Evolutionary conservation across 2,113 vertebrate genomes (phyloP).

Genomic region (Aleadryas rufinucha): DNA sequence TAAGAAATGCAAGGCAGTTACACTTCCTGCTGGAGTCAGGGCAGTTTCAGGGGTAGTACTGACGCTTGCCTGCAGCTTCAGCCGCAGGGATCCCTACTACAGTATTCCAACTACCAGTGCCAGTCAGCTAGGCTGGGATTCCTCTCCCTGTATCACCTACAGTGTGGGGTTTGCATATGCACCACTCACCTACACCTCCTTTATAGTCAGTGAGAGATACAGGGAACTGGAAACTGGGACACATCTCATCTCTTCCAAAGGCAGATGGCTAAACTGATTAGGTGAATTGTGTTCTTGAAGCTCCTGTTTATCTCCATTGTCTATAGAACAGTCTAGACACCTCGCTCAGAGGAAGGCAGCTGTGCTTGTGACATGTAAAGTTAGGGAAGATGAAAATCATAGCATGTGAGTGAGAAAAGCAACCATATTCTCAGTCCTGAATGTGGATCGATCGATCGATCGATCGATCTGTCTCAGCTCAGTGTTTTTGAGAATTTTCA

Average conservation of each 20-base stretch:
- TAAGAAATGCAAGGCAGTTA: neutral
- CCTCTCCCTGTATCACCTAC: neutral
- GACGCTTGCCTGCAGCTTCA: neutral
- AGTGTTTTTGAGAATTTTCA: neutral
- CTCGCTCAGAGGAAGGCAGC: neutral
- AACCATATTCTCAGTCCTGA: neutral
- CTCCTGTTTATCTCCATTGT: neutral
- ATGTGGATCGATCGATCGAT: neutral
- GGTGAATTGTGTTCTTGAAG: neutral
- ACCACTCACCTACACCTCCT: neutral
- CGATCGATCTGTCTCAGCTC: neutral
- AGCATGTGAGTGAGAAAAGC: neutral
- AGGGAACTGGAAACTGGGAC: neutral
- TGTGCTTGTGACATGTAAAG: neutral
- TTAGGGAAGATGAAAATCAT: neutral
- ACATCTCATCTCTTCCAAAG: neutral
- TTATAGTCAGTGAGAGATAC: neutral
- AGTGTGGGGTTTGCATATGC: neutral
- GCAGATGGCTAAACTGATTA: neutral
- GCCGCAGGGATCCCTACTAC: neutral
- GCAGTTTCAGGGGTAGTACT: neutral
- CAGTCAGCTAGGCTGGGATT: neutral
- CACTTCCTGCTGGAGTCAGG: neutral
- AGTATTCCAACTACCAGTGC: neutral
- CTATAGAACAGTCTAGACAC: neutral